Percentiles rank a stretch among this genome's conserved stretches.
These are phyloP conservation scores for Anthoscopus minutus DNA, from an alignment of 2,113 vertebrate genomes.

Conservation along the genomic window DNA sequence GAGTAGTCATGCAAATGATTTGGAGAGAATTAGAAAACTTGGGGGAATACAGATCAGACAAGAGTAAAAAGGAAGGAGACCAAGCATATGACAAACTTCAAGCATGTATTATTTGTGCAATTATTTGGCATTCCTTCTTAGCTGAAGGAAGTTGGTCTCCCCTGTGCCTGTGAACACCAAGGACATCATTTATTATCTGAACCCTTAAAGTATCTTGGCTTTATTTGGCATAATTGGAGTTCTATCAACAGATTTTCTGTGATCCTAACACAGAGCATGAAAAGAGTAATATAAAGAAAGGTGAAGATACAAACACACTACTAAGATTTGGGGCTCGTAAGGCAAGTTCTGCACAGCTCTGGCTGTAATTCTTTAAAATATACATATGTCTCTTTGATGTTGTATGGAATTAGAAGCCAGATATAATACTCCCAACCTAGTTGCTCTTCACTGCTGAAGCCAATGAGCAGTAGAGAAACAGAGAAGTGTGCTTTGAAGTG, in stretches of 20 bases:
- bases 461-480: constrained; percentile 1
- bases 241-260: constrained; percentile 4
- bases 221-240: constrained; percentile 23
- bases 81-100: neutral
- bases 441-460: constrained; percentile 10
- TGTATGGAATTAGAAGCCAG: neutral
- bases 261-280: neutral
- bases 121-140: constrained; percentile 28
- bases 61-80: neutral
- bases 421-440: neutral
- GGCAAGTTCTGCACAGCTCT: neutral
- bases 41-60: neutral
- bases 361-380: constrained; percentile 49
- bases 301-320: neutral
- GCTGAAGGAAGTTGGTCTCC: neutral
- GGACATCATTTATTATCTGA: neutral
- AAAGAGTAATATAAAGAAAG: neutral
- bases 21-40: neutral
- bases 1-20: neutral
- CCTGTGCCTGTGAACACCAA: neutral
- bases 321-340: constrained; percentile 19
- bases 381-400: constrained; percentile 54
- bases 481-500: constrained; percentile 40
- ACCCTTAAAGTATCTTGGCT: neutral
- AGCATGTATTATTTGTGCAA: neutral